Evolutionary conservation across 1,140 invertebrate species (phyloP).

Genomic region (Reticulitermes speratus): DNA sequence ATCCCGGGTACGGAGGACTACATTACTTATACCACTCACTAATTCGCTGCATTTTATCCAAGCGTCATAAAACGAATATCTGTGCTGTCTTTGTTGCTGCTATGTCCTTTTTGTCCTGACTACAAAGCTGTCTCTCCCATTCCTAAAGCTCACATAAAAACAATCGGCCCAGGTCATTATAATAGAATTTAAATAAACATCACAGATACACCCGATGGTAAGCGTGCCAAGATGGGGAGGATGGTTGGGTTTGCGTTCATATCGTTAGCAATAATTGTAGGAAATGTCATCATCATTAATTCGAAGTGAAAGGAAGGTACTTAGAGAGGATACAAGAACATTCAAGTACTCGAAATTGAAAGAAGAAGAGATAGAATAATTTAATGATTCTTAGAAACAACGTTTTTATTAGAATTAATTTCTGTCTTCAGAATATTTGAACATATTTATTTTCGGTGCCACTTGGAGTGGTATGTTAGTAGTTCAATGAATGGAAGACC

Average conservation of each 20-base stretch:
- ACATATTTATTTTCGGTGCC: not conserved
- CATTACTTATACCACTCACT: no score
- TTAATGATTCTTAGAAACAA: not conserved
- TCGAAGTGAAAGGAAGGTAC: not conserved
- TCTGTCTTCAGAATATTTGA: not conserved
- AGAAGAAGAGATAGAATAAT: not conserved
- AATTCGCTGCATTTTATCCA: no score
- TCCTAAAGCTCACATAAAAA: not conserved
- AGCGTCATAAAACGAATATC: no score
- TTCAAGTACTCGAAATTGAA: not conserved
- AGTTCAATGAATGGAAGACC: not conserved
- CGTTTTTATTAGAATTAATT: not conserved
- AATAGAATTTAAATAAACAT: constrained; percentile 3
- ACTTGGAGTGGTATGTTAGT: not conserved
- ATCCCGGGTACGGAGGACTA: no score
- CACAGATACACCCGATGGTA: not conserved
- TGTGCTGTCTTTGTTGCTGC: no score
- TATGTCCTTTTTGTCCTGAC: not conserved
- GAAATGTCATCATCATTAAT: not conserved
- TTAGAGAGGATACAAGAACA: not conserved
- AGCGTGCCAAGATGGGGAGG: not conserved
- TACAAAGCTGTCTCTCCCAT: not conserved
- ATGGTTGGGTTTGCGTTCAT: not conserved
- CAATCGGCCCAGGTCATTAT: not conserved
- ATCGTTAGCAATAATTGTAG: not conserved